Evolutionary conservation across 2,113 vertebrate species (phyloP).

Genomic region (Crotalus tigris): DNA sequence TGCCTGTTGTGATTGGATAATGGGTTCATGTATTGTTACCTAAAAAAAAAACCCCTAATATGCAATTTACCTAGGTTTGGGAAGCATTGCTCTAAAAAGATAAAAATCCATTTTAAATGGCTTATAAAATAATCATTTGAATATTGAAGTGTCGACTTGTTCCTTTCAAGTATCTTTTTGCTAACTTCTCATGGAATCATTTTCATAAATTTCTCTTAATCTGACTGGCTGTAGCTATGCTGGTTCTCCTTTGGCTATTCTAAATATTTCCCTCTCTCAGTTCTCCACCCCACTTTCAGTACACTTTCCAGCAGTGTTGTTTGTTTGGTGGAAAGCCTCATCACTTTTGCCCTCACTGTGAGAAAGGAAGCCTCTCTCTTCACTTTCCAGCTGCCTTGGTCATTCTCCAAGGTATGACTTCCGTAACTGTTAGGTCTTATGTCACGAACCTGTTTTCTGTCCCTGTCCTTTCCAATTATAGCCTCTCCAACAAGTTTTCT

Average conservation of each 20-base stretch:
- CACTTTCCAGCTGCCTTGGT: not conserved
- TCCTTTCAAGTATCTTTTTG: not conserved
- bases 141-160: not conserved
- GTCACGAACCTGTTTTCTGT: not conserved
- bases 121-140: not conserved
- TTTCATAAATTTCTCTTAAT: not conserved
- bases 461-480: not conserved
- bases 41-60: not conserved
- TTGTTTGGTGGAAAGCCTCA: not conserved
- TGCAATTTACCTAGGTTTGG: too few species aligned
- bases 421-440: not conserved
- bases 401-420: not conserved
- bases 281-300: not conserved
- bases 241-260: not conserved
- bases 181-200: not conserved
- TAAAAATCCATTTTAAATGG: not conserved
- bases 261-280: not conserved
- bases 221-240: not conserved
- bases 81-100: not conserved
- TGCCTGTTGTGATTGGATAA: not conserved
- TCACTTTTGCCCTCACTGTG: not conserved
- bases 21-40: not conserved
- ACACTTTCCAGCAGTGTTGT: not conserved
- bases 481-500: not conserved
- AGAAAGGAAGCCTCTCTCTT: not conserved